Evolutionary conservation across 1,140 invertebrate species (phyloP).

Genomic region (Drosophila varians): DNA sequence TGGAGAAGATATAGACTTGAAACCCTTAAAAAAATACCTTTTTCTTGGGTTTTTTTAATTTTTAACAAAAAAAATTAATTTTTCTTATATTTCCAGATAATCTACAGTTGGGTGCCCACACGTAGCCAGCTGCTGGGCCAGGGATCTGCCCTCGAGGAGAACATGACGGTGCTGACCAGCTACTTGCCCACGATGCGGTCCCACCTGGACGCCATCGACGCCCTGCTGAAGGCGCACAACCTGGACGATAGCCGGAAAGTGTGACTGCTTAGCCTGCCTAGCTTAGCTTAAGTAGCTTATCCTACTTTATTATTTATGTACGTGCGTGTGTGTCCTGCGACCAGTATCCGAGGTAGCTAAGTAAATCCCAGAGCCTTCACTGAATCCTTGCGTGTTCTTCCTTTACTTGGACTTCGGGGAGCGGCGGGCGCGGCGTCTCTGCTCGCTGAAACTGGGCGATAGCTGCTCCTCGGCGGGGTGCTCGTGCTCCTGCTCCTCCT

Average conservation of each 20-base stretch:
- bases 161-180: slow-evolving; percentile 63
- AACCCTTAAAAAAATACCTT: too few species aligned
- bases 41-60: too few species aligned
- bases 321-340: neutral
- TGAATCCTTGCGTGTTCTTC: neutral
- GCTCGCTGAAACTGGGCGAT: slow-evolving; percentile 8
- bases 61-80: neutral
- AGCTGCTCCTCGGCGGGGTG: neutral
- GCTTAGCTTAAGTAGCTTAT: slow-evolving; percentile 38
- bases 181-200: slow-evolving; percentile 68
- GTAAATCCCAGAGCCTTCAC: slow-evolving; percentile 25
- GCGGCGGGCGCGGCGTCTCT: slow-evolving; percentile 14
- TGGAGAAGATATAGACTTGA: too few species aligned
- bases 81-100: slow-evolving; percentile 51
- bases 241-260: slow-evolving; percentile 72
- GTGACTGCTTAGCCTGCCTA: slow-evolving; percentile 47
- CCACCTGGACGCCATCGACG: slow-evolving; percentile 68
- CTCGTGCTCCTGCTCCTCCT: neutral
- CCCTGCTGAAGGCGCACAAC: slow-evolving; percentile 63
- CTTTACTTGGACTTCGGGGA: slow-evolving; percentile 18
- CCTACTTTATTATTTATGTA: slow-evolving; percentile 42
- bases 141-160: slow-evolving; percentile 65
- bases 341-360: slow-evolving; percentile 16
- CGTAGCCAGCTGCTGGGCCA: slow-evolving; percentile 70
- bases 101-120: slow-evolving; percentile 78